Conservation (phyloP, 2,113 vertebrate genomes). For the Paramormyrops kingsleyae region DNA sequence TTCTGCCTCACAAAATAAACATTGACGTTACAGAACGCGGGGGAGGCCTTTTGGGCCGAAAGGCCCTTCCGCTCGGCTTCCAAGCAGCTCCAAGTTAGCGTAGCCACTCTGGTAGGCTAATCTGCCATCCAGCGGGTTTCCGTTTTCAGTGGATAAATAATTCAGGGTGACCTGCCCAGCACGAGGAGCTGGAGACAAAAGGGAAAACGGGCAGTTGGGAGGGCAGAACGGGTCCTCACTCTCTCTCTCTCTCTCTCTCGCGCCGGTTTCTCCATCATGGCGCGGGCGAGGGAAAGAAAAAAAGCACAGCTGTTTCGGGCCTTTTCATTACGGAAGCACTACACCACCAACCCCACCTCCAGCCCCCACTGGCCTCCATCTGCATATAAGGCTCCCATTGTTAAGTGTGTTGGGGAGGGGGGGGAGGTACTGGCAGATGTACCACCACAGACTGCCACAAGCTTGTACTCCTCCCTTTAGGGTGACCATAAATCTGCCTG, state of each 20-base stretch:
- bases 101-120: constrained; percentile 53
- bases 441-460: not conserved
- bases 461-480: not conserved
- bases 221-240: constrained; percentile 43
- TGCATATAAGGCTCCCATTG: constrained; percentile 10
- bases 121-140: constrained; percentile 64
- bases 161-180: constrained; percentile 63
- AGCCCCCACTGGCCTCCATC: not conserved
- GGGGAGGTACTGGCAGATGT: constrained; percentile 9
- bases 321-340: not conserved
- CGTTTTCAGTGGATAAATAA: constrained; percentile 64
- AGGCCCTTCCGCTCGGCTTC: not conserved
- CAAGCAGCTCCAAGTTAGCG: constrained; percentile 41
- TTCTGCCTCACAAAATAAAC: constrained; percentile 4
- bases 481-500: not conserved
- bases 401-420: not conserved
- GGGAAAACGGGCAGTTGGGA: constrained; percentile 42
- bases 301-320: constrained; percentile 5
- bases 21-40: not conserved
- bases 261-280: not conserved
- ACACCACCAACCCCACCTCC: not conserved
- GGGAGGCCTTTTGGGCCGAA: not conserved
- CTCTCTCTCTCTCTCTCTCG: constrained; percentile 24
- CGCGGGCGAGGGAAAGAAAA: not conserved
- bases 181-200: constrained; percentile 25